Evolutionary conservation across 2,797 vertebrate species (phyloP), one percentile per base, ranked within the genome.

Genomic region (Echiichthys vipera): DNA sequence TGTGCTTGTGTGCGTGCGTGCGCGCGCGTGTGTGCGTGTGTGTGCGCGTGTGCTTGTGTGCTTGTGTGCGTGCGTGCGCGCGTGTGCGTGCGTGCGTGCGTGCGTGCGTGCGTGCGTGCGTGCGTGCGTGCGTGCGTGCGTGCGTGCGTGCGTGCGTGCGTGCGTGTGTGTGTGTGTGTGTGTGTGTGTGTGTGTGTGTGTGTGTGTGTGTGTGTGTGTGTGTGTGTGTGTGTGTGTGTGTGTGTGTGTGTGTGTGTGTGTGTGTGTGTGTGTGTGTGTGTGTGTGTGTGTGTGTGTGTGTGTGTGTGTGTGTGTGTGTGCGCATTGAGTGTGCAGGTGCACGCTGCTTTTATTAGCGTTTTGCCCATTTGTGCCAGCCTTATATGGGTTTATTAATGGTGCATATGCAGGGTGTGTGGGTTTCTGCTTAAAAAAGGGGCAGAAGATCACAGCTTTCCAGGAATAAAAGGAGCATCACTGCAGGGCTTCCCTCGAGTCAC

Each of bases 381-480:
- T 49, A 29, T 54, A 68, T 64, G 34, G n/a, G 67, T 80, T 43
- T 78, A n/a, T 63, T 42, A 30, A 27, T 50, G 58, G 34, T 68
- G 37, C 66, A 61, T 69, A 61, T 75, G 46, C 53, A 18, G 42
- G 2, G 36, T 25, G 45, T 39, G 36, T 30, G 20, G 22, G 20
- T 20, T 25, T 74, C 25, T 54, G 47, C 55, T 73, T 32, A 24
- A 61, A 72, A 74, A 34, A 14, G 17, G 65, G 66, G 70, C 56
- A 55, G 70, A 64, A 73, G 80, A 89, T 87, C 84, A 84, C 76
- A 84, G 70, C 76, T 76, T 71, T 69, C 68, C 20, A 74, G 77
- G 71, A 76, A 65, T 84, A 58, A 74, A 84, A 78, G 10, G 66
- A 77, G 47, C 69, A 36, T 42, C 13, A 54, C 84, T 59, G 63